These are phyloP conservation scores for Parapristionchus giblindavisi DNA, from an alignment of 2,888 invertebrate genomes.

Conservation along the genomic window DNA sequence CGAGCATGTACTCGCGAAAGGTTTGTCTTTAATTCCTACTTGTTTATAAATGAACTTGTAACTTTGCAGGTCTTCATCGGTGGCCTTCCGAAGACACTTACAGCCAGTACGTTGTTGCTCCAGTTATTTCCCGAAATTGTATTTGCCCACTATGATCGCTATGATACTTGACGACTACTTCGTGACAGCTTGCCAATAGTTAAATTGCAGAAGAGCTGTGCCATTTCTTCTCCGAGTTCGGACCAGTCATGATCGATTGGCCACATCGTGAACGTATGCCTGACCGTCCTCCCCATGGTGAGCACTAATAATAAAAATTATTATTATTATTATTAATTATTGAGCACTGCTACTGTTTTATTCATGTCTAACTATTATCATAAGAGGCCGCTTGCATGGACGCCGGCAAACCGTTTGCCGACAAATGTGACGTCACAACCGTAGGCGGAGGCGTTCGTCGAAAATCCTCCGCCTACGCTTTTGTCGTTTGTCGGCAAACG, in stretches of 20 bases:
- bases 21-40: neutral
- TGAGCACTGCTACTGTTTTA: no score
- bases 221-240: constrained; percentile 38
- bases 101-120: constrained; percentile 19
- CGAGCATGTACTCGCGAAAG: constrained; percentile 31
- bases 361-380: no score
- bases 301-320: no score
- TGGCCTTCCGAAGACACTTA: constrained; percentile 25
- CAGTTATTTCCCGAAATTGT: no score
- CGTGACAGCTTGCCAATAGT: no score
- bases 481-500: no score
- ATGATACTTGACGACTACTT: neutral
- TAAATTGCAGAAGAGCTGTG: constrained; percentile 33
- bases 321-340: no score
- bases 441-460: no score
- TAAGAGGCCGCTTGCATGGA: no score
- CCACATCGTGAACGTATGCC: constrained; percentile 35
- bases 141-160: neutral
- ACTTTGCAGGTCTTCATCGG: constrained; percentile 31
- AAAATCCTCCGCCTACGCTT: no score
- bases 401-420: no score
- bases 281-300: constrained; percentile 34
- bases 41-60: neutral
- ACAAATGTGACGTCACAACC: no score
- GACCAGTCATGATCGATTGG: constrained; percentile 36